A percentile compares a stretch with the other conserved stretches of the same genome.
These are phyloP conservation scores for Lycaon pictus DNA, from an alignment of 2,113 vertebrate species.

Conservation along the genomic window DNA sequence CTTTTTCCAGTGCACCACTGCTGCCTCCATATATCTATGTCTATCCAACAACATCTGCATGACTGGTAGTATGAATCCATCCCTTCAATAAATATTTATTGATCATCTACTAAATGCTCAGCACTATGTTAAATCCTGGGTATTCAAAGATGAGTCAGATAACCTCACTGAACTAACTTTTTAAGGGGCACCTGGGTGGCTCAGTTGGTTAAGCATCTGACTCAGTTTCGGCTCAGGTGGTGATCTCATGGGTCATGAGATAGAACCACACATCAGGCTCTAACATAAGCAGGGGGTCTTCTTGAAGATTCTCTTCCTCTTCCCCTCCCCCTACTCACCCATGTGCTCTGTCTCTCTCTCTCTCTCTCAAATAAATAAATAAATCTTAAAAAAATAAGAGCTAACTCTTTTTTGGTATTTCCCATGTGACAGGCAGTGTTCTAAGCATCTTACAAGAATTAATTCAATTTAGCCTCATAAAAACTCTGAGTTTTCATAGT, in stretches of 20 bases:
- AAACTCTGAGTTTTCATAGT: background rate
- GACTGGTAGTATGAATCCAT: background rate
- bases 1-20: background rate
- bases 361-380: background rate
- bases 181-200: background rate
- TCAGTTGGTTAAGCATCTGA: background rate
- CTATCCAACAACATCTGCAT: background rate
- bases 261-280: background rate
- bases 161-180: background rate
- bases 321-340: background rate
- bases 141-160: conserved; percentile 5
- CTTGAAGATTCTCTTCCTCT: background rate
- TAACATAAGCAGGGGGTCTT: rapidly evolving
- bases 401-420: background rate
- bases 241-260: background rate
- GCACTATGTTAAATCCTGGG: background rate
- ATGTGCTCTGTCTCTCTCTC: background rate
- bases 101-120: background rate
- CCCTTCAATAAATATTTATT: background rate
- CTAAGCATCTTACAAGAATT: background rate
- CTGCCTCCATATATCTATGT: background rate
- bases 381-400: background rate
- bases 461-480: conserved; percentile 14
- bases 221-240: background rate
- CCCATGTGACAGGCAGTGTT: background rate